A percentile compares a stretch with the other conserved stretches of the same genome.
These are phyloP conservation scores for Timema cristinae DNA, from an alignment of 2,888 invertebrate genomes.

Conservation along the genomic window DNA sequence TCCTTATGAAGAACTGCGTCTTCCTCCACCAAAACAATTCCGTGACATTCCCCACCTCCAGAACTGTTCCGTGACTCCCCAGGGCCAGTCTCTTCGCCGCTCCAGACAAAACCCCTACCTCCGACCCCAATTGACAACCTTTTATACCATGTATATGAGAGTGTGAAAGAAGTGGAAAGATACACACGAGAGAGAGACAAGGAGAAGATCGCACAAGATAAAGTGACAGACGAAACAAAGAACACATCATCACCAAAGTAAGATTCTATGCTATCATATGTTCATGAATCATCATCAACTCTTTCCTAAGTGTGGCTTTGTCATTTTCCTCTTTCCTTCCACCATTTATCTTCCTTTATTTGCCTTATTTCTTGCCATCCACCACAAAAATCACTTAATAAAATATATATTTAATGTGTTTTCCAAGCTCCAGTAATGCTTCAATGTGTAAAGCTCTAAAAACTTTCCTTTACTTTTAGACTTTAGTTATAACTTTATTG, in stretches of 20 bases:
- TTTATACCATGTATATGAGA: conserved; percentile 76
- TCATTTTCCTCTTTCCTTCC: background rate
- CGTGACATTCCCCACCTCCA: conserved; percentile 75
- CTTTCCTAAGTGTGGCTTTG: background rate
- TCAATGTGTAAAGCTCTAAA: no score
- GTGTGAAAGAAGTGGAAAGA: conserved; percentile 44
- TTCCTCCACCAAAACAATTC: conserved; percentile 81
- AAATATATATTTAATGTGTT: no score
- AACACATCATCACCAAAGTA: conserved; percentile 29
- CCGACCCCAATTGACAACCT: conserved; percentile 63
- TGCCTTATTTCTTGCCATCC: no score
- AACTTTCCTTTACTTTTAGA: no score
- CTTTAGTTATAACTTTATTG: no score
- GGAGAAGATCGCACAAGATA: conserved; percentile 19
- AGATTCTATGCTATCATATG: conserved; percentile 21
- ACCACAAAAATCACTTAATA: no score
- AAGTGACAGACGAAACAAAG: conserved; percentile 21
- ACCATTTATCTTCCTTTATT: no score
- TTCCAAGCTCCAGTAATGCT: no score
- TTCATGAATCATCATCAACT: background rate
- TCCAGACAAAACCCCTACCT: conserved; percentile 21
- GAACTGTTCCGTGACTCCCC: conserved; percentile 62
- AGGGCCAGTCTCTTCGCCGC: conserved; percentile 23
- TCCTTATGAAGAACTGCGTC: conserved; percentile 57
- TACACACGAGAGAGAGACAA: background rate